Conservation (phyloP, 2,113 vertebrate species). For the Tringa solitaria region DNA sequence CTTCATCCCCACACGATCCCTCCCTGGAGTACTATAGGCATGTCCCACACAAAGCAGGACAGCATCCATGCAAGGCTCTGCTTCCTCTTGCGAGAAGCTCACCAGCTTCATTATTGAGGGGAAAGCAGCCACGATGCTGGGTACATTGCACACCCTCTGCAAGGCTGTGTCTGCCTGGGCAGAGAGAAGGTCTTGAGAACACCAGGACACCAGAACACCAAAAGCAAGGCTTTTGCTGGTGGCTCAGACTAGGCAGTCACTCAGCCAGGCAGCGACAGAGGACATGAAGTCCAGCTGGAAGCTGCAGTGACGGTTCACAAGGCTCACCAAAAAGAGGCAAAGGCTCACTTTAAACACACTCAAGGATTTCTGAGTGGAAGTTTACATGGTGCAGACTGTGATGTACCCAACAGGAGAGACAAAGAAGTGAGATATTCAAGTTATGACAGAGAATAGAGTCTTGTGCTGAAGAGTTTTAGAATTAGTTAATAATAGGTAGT, state of each 20-base stretch:
- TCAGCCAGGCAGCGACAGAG: neutral
- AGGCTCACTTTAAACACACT: neutral
- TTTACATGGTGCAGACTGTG: neutral
- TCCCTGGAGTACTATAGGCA: neutral
- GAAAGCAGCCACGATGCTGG: neutral
- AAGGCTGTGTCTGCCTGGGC: neutral
- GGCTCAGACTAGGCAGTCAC: neutral
- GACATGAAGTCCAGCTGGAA: neutral
- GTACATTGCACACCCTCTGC: neutral
- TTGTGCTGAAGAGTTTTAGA: neutral
- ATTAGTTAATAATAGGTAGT: neutral
- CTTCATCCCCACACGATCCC: neutral
- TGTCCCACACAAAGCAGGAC: neutral
- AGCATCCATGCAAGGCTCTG: neutral
- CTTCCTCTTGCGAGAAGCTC: neutral
- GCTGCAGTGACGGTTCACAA: neutral
- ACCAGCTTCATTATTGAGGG: neutral
- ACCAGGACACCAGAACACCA: accelerated
- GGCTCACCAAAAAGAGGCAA: neutral
- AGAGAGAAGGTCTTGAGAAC: neutral
- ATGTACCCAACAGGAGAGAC: neutral
- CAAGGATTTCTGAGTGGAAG: neutral
- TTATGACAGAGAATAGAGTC: neutral
- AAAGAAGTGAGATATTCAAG: neutral
- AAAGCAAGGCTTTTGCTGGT: neutral